Percentiles rank a stretch among this genome's conserved stretches.
Evolutionary conservation across 2,888 invertebrate genomes (phyloP).

Genomic region (Spodoptera littoralis): DNA sequence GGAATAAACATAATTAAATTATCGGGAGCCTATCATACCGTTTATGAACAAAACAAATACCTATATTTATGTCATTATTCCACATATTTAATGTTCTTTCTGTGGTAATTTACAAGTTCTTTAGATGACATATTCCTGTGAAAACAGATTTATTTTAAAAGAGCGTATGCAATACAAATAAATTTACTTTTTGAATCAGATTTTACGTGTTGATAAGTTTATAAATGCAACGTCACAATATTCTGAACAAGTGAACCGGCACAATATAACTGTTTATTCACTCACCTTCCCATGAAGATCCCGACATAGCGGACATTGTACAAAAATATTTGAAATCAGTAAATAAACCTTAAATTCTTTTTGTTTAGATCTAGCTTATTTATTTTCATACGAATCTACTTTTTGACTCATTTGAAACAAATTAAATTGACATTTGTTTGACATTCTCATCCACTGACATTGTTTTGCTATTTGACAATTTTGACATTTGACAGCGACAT

Average conservation of each 20-base stretch:
- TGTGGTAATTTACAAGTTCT: slow-evolving; percentile 5
- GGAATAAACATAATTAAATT: too few relatives aligned
- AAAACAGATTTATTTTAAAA: slow-evolving; percentile 4
- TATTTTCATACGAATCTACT: slow-evolving; percentile 28
- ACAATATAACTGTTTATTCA: slow-evolving; percentile 18
- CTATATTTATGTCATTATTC: slow-evolving; percentile 5
- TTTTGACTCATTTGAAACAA: slow-evolving; percentile 13
- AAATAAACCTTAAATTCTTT: slow-evolving; percentile 7
- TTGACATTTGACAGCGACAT: background rate
- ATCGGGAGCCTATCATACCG: too few relatives aligned
- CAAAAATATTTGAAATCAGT: slow-evolving; percentile 5
- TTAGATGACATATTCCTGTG: slow-evolving; percentile 10
- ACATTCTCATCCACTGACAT: slow-evolving; percentile 7
- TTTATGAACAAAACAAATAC: slow-evolving; percentile 10
- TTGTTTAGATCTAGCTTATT: slow-evolving; percentile 9
- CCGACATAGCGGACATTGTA: slow-evolving; percentile 68
- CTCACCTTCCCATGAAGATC: slow-evolving; percentile 79
- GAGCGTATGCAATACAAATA: background rate
- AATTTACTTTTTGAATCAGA: background rate
- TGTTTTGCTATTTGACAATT: background rate
- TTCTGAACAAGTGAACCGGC: slow-evolving; percentile 42
- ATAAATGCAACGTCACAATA: slow-evolving; percentile 54
- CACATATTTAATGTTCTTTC: slow-evolving; percentile 11
- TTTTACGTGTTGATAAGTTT: slow-evolving; percentile 27
- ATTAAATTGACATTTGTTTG: slow-evolving; percentile 10